These are phyloP conservation scores for Pocota personata DNA, from an alignment of 2,888 invertebrate genomes.

Conservation along the genomic window DNA sequence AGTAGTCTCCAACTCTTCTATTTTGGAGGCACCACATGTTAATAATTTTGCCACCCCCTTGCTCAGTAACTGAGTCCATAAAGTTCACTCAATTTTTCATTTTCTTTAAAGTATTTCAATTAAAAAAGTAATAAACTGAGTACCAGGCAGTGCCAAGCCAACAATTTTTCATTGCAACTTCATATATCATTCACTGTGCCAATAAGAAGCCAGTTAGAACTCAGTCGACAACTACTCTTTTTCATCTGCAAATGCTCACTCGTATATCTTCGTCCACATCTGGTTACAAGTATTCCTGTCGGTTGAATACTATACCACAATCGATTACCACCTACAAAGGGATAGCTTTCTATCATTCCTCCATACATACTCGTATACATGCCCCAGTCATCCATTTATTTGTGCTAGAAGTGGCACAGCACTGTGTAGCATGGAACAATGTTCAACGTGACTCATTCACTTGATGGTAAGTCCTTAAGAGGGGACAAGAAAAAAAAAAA, in stretches of 20 bases:
- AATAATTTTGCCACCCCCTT: too few relatives aligned
- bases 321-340: slow-evolving; percentile 33
- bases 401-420: neutral
- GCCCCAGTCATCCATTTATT: neutral
- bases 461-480: slow-evolving; percentile 27
- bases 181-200: too few relatives aligned
- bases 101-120: too few relatives aligned
- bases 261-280: slow-evolving; percentile 23
- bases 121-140: too few relatives aligned
- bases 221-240: neutral
- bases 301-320: slow-evolving; percentile 30
- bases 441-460: slow-evolving; percentile 45
- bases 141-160: too few relatives aligned
- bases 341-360: slow-evolving; percentile 17
- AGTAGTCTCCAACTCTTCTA: too few relatives aligned
- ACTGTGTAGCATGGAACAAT: neutral
- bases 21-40: too few relatives aligned
- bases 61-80: too few relatives aligned
- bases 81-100: too few relatives aligned
- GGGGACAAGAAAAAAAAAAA: too few relatives aligned
- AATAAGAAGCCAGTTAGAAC: too few relatives aligned
- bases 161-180: too few relatives aligned
- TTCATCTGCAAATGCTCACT: slow-evolving; percentile 7
- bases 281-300: neutral
- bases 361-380: slow-evolving; percentile 14